Conservation (phyloP, 2,888 invertebrate genomes). For the Trilocha varians region DNA sequence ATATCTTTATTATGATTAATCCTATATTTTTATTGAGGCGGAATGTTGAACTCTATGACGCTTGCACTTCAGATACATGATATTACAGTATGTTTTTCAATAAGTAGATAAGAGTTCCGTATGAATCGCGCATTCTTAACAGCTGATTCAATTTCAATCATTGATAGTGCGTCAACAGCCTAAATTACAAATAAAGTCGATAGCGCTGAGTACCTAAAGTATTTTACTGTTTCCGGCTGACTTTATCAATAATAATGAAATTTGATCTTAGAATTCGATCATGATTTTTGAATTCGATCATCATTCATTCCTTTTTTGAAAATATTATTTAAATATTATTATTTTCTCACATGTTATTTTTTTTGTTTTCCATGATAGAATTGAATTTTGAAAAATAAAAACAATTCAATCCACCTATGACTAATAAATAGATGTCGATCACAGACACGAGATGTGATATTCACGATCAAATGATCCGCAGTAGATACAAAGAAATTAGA, state of each 20-base stretch:
- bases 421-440: no score
- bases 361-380: no score
- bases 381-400: no score
- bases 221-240: background rate
- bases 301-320: no score
- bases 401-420: no score
- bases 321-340: no score
- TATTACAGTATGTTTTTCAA: slow-evolving; percentile 19
- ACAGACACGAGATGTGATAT: no score
- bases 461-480: no score
- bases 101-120: slow-evolving; percentile 20
- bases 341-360: no score
- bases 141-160: slow-evolving; percentile 23
- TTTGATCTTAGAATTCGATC: background rate
- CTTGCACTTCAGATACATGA: slow-evolving; percentile 16
- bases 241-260: background rate
- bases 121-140: slow-evolving; percentile 7
- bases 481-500: no score
- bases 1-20: slow-evolving; percentile 13
- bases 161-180: slow-evolving; percentile 5
- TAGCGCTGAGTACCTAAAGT: background rate
- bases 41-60: slow-evolving; percentile 11
- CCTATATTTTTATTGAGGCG: slow-evolving; percentile 19
- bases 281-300: no score
- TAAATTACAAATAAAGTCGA: background rate